These are phyloP conservation scores for Chloroceryle inda DNA, from an alignment of 2,797 vertebrate genomes.

Conservation along the genomic window DNA sequence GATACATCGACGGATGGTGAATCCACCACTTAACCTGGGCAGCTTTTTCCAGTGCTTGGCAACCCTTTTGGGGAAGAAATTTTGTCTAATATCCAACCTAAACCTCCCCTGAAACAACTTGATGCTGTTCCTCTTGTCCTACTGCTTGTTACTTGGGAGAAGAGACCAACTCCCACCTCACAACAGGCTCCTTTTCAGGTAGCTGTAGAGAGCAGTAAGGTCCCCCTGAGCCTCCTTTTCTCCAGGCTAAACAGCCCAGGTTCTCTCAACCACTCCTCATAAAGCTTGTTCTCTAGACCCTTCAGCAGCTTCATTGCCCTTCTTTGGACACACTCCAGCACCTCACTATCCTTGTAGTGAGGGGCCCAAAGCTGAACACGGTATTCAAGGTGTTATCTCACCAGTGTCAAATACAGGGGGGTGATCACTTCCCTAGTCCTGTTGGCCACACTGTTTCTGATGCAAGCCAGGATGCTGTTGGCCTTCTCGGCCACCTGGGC, in stretches of 20 bases:
- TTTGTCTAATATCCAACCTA: background rate
- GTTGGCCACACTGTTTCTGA: background rate
- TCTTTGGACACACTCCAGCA: too few species aligned
- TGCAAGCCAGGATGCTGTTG: background rate
- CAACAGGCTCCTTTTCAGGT: background rate
- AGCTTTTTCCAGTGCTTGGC: background rate
- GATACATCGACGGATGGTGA: background rate
- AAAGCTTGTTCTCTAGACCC: too few species aligned
- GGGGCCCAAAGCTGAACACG: too few species aligned
- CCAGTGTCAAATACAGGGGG: background rate
- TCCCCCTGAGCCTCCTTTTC: background rate
- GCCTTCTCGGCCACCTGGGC: background rate
- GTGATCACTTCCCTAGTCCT: background rate
- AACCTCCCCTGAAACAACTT: background rate
- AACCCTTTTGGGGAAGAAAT: background rate
- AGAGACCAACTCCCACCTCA: background rate
- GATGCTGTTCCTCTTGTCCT: background rate
- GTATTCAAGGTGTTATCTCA: background rate
- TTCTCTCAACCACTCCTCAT: background rate
- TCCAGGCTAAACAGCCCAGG: background rate
- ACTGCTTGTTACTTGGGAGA: background rate
- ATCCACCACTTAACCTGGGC: background rate
- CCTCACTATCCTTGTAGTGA: too few species aligned
- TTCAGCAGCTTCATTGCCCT: too few species aligned
- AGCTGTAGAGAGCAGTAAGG: background rate